Base-by-base conservation (phyloP, 2,113 vertebrate genomes). In the Rattus norvegicus region DNA sequence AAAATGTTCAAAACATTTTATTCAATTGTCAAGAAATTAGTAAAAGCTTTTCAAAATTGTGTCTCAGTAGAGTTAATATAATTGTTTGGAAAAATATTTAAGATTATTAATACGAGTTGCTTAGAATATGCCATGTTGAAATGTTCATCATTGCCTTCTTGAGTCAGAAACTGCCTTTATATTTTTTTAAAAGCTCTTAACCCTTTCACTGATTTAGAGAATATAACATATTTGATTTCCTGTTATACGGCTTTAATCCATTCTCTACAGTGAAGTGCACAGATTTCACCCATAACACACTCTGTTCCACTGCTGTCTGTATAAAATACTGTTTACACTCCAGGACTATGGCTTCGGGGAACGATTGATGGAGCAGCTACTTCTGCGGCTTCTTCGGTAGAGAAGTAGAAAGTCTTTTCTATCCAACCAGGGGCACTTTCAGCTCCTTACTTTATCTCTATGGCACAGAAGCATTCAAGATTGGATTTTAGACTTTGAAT, bases 241-340 rank as follows among this genome's bases (percentile, higher is more conserved):
- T 92, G 79, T 96, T 93, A 56, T 54, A 95, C 10, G 95, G 81
- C 94, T 95, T 98, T 98, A 98, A 99, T 98, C 96, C 96, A 79
- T 98, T 98, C 80, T 98, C 95, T 93, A 94, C 54, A 83, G 92
- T 75, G 85, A 95, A 93, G 65, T 43, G 75, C 76, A 94, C 88
- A 90, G 92, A 94, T 95, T 96, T 96, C 85, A 97, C 94, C 96
- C 97, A 93, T 97, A 97, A 90, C 91, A 49, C 89, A 89, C 73
- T 98, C 90, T 94, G 85, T 98, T 98, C 97, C 91, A 95, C 96
- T 97, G 75, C 85, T 89, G 93, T 95, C 97, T 1, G 0, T 97
- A 85, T 96, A 97, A 98, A 98, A 98, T 97, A 96, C 75, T 98
- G 98, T 98, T 98, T 98, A 98, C 89, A 97, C 97, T 98, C 92